Conservation (phyloP, 2,888 invertebrate species). For the Cephus spinipes region DNA sequence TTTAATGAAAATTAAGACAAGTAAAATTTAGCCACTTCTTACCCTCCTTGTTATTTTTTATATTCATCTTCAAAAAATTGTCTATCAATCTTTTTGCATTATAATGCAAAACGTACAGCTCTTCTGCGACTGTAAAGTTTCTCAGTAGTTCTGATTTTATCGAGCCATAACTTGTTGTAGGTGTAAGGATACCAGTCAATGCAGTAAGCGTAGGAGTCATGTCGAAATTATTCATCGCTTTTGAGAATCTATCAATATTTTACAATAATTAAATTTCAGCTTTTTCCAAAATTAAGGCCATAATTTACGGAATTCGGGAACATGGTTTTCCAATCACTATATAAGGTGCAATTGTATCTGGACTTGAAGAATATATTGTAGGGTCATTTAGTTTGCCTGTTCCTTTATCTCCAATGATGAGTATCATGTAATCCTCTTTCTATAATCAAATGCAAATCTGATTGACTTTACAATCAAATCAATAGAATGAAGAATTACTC, state of each 20-base stretch:
- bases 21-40: background rate
- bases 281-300: background rate
- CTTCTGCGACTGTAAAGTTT: background rate
- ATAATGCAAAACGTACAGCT: slow-evolving; percentile 14
- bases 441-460: background rate
- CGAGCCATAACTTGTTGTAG: slow-evolving; percentile 7
- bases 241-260: background rate
- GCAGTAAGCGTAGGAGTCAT: slow-evolving; percentile 11
- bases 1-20: background rate
- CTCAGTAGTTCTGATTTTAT: background rate
- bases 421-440: slow-evolving; percentile 12
- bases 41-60: background rate
- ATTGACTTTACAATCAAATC: background rate
- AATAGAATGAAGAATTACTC: background rate
- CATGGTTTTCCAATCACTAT: background rate
- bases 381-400: background rate
- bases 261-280: background rate
- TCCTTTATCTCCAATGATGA: slow-evolving; percentile 14
- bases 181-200: slow-evolving; percentile 12
- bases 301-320: background rate
- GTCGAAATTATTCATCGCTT: slow-evolving; percentile 3
- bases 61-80: background rate
- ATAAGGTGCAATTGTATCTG: background rate
- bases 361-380: background rate
- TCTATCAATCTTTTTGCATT: slow-evolving; percentile 5